Evolutionary conservation across 2,797 vertebrate genomes (phyloP).

Genomic region (Naso thynnoides): DNA sequence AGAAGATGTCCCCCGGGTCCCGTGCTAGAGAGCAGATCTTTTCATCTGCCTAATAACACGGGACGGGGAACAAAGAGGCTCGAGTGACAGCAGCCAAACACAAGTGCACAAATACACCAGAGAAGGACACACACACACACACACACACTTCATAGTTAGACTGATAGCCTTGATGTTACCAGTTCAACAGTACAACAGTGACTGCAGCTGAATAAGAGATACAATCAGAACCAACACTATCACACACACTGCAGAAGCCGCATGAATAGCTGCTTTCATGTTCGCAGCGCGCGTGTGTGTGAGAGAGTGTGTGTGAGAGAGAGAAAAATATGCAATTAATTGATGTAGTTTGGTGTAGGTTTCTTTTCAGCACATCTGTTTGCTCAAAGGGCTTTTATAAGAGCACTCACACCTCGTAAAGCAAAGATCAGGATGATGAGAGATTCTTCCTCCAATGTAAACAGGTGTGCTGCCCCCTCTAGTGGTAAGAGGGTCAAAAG

Average conservation of each 20-base stretch:
- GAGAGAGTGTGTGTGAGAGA: not conserved
- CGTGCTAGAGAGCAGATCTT: conserved; percentile 63
- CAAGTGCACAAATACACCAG: conserved; percentile 20
- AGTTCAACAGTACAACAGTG: not conserved
- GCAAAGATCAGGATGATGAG: not conserved
- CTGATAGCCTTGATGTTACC: not conserved
- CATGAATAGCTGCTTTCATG: not conserved
- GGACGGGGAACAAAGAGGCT: conserved; percentile 58
- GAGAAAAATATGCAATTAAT: not conserved
- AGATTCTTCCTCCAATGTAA: conserved; percentile 1
- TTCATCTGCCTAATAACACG: conserved; percentile 72
- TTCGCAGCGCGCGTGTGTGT: not conserved
- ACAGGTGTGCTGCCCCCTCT: conserved; percentile 67
- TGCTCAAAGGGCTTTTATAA: conserved; percentile 4
- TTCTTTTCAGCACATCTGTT: not conserved
- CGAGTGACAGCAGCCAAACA: conserved; percentile 61
- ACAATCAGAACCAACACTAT: not conserved
- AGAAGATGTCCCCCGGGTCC: conserved; percentile 70
- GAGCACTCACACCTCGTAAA: not conserved
- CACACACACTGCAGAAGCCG: conserved; percentile 1
- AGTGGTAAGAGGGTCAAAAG: conserved; percentile 62
- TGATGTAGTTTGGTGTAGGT: not conserved
- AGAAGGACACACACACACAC: conserved; percentile 11
- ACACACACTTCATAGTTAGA: conserved; percentile 8
- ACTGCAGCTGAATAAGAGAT: conserved; percentile 6